phyloP scores from a whole-genome alignment of 2,888 invertebrate genomes.

The Trissoscelio sp. region DNA sequence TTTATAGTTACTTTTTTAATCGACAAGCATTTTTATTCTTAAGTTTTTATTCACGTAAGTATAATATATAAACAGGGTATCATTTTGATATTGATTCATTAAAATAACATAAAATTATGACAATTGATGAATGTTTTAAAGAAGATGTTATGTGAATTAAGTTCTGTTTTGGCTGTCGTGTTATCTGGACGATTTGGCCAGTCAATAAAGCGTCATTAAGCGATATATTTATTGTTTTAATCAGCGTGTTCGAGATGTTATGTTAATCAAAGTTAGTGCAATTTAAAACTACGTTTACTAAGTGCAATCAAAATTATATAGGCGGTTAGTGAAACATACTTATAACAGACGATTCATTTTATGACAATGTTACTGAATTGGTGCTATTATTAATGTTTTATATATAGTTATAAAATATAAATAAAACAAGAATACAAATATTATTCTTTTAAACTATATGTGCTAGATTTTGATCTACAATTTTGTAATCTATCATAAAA shows the following conservation, averaged over 20 bases:
- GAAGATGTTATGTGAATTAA: too few relatives aligned
- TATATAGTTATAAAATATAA: constrained; percentile 14
- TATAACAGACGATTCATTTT: constrained; percentile 20
- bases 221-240: constrained; percentile 8
- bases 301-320: constrained; percentile 34
- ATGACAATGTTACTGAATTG: constrained; percentile 12
- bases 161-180: constrained; percentile 2
- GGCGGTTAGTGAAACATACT: constrained; percentile 3
- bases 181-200: constrained; percentile 42
- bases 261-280: constrained; percentile 23
- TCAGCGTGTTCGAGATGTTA: constrained; percentile 2
- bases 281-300: constrained; percentile 21
- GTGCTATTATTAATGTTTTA: constrained; percentile 29
- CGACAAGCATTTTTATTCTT: constrained; percentile 58
- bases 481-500: constrained; percentile 26
- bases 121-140: too few relatives aligned
- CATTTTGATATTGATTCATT: constrained; percentile 44
- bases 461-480: constrained; percentile 25
- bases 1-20: constrained; percentile 45
- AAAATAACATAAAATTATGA: too few relatives aligned
- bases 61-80: constrained; percentile 45
- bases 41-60: constrained; percentile 43
- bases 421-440: constrained; percentile 15
- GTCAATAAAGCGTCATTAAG: constrained; percentile 19
- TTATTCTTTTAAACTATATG: constrained; percentile 30